These are phyloP conservation scores for Patella caerulea DNA, from an alignment of 2,888 invertebrate genomes.

Conservation along the genomic window DNA sequence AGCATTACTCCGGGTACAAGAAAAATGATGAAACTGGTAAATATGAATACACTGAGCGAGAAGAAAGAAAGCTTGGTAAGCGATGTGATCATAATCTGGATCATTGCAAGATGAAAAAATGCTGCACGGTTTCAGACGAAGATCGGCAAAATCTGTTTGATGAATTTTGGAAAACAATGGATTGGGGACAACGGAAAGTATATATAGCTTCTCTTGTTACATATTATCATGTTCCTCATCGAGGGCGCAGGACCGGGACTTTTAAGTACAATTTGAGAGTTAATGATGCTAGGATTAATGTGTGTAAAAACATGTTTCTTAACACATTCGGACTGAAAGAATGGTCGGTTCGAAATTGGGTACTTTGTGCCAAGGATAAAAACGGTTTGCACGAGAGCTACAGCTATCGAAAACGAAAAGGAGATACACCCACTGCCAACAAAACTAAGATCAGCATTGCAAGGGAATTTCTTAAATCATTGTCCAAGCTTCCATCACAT, in stretches of 20 bases:
- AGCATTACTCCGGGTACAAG: too few species aligned
- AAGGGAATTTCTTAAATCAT: not conserved
- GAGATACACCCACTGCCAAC: not conserved
- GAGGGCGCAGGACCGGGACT: conserved; percentile 9
- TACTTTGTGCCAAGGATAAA: not conserved
- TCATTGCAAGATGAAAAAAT: too few species aligned
- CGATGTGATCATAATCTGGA: too few species aligned
- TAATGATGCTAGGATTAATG: not conserved
- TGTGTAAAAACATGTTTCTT: conserved; percentile 15
- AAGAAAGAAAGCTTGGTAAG: too few species aligned
- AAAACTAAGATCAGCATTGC: not conserved
- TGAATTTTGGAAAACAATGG: not conserved
- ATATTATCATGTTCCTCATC: not conserved
- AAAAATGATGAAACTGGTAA: too few species aligned
- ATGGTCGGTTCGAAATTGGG: not conserved
- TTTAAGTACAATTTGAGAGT: not conserved
- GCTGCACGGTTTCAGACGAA: not conserved
- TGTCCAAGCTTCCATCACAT: conserved; percentile 13
- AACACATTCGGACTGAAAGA: not conserved
- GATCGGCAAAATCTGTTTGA: not conserved
- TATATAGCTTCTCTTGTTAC: conserved; percentile 11
- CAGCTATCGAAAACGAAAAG: not conserved
- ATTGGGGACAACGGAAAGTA: conserved; percentile 1
- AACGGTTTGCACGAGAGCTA: not conserved
- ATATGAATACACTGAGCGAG: too few species aligned